Base-by-base conservation (phyloP, 1,140 invertebrate genomes). In the Meloidogyne hapla region DNA sequence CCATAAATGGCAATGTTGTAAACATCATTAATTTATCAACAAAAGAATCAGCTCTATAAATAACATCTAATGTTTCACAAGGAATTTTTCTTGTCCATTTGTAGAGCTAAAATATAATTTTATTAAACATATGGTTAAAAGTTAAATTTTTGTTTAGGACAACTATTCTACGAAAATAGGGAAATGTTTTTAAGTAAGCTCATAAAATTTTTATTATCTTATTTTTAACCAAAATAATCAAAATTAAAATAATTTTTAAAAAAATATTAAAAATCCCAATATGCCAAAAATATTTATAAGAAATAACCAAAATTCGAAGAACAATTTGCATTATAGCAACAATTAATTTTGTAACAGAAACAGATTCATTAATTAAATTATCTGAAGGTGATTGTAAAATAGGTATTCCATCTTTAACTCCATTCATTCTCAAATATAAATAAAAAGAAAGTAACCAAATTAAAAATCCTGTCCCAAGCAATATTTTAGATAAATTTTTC, bases 401-500 rank as follows among this genome's bases (percentile, higher is more conserved):
- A 56, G 48, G 48, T 56, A 56, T 56, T 56, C 48, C 48, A 56
- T 56, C 48, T 56, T 56, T 56, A 56, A 56, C 48, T n/a, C 38
- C 18, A 33, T 21, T 13, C 10, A 33, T 28, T 69, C 67, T 45
- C 13, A n/a, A 70, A 61, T 26, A 21, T 23, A 33, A 25, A 48
- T 45, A 33, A 69, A 33, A 69, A 69, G 48, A 69, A 48, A 69
- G 28, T 13, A 48, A 28, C 67, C 67, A 69, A 69, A 69, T 69
- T 33, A 48, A 48, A 33, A 69, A 69, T 23, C 67, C 67, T 23
- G 67, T 33, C 3, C 48, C 18, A n/a, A 56, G 18, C 12, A 56
- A n/a, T n/a, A 56, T 56, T 56, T 56, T 56, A n/a, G 48, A 56
- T 56, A 56, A 56, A 56, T 56, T 56, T 56, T 56, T 56, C 18